phyloP scores from a whole-genome alignment of 2,797 vertebrate genomes.

The Scolopax rusticola region DNA sequence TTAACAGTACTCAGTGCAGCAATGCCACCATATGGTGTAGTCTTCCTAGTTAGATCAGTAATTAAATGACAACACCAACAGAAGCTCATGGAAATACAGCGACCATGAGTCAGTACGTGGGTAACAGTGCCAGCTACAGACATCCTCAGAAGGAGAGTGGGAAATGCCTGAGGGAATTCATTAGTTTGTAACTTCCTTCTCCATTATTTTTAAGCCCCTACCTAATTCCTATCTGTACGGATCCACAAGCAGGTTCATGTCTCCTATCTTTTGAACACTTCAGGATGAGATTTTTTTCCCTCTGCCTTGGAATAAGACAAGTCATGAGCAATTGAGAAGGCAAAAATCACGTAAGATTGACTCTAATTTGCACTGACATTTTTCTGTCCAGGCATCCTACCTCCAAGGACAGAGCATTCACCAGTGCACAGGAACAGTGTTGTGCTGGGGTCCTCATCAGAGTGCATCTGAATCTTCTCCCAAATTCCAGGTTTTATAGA shows the following conservation, averaged over 20 bases:
- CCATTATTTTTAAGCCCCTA: background rate
- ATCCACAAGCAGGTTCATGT: background rate
- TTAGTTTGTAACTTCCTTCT: background rate
- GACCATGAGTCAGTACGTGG: constrained; percentile 18
- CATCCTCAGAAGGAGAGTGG: background rate
- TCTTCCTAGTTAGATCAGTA: constrained; percentile 14
- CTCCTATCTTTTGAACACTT: background rate
- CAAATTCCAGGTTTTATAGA: background rate
- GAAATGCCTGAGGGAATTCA: constrained; percentile 5
- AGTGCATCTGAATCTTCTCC: background rate
- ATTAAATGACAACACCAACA: constrained; percentile 45
- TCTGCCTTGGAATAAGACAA: background rate
- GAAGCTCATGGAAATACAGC: background rate
- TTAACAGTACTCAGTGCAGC: constrained; percentile 39
- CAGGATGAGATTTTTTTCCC: background rate
- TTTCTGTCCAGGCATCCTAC: background rate
- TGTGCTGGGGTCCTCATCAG: background rate
- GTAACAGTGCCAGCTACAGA: constrained; percentile 25
- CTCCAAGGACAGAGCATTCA: background rate
- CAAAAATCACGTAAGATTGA: background rate
- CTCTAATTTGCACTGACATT: background rate
- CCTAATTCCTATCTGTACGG: background rate
- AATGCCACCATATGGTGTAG: constrained; percentile 69
- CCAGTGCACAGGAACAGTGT: background rate
- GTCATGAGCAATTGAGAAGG: background rate